Evolutionary conservation across 2,797 vertebrate genomes (phyloP).

Genomic region (Harpagifer antarcticus): DNA sequence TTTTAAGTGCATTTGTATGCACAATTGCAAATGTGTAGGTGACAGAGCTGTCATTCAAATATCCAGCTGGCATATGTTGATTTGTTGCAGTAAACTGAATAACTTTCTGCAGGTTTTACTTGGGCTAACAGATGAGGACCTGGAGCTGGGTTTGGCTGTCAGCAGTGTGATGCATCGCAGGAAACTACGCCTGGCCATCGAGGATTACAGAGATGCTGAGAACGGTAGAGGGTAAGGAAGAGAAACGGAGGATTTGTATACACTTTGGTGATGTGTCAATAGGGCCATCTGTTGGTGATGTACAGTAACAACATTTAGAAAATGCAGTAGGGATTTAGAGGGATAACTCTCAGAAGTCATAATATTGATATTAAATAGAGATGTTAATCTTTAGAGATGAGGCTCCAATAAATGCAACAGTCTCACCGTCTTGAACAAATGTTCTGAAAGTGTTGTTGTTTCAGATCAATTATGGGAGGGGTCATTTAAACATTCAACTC

Average conservation of each 20-base stretch:
- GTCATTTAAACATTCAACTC: background rate
- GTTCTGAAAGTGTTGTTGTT: background rate
- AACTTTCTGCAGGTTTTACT: slow-evolving; percentile 85
- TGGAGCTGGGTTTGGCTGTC: slow-evolving; percentile 89
- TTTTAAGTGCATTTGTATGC: background rate
- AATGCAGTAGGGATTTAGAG: background rate
- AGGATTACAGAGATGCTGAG: slow-evolving; percentile 92
- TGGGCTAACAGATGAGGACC: slow-evolving; percentile 90
- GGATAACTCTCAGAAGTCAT: background rate
- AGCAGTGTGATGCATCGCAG: slow-evolving; percentile 90
- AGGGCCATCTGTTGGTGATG: slow-evolving; percentile 65
- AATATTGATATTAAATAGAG: background rate
- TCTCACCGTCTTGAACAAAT: background rate
- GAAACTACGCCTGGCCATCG: slow-evolving; percentile 91
- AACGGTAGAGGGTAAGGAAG: slow-evolving; percentile 86
- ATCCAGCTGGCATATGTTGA: background rate
- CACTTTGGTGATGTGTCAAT: background rate
- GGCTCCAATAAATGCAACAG: background rate
- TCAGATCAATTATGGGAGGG: too few species aligned
- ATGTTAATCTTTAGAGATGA: background rate
- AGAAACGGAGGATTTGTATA: background rate
- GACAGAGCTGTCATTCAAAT: background rate
- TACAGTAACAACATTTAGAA: slow-evolving; percentile 10
- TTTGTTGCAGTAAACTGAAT: background rate
- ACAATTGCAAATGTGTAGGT: background rate